Base-by-base conservation (phyloP, 2,113 vertebrate species). In the Pan troglodytes region DNA sequence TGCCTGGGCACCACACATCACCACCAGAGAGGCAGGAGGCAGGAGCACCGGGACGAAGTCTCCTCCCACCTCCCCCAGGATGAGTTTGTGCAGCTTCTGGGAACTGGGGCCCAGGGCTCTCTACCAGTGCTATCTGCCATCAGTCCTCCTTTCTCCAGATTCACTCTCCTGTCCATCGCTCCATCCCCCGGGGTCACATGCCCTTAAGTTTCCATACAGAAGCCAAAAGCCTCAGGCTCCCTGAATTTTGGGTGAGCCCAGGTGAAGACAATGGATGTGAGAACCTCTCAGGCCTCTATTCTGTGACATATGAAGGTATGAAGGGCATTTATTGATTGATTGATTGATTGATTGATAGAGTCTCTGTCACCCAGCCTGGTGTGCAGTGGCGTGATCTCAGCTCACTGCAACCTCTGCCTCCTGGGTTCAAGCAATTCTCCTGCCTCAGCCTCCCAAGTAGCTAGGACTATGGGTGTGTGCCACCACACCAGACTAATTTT, bases 1-100 rank as follows among this genome's bases (percentile, higher is more conserved):
- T 0, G 3, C 55, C 27, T 4, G 35, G 13, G 8, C 14, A 5
- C 16, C 57, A 32, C 14, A 0, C 10, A 1, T 4, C 9, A 0
- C 4, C 13, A 13, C 48, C 14, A 5, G 16, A 45, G 86, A 52
- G 12, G 18, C 4, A 10, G 23, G 27, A 35, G 32, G 27, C 72
- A 40, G 27, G 82, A 45, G 3, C 0, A 0, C 1, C 7, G 13
- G 48, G 5, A 10, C 2, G 9, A 13, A 38, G 3, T n/a, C 55
- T 68, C 64, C 6, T 3, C 17, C 52, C 11, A 22, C 18, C 20
- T 6, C 64, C 40, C 13, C 27, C 6, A 6, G 18, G n/a, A 10
- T 32, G 90, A 61, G 6, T 7, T 1, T 35, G 40, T 23, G 45
- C 14, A 8, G 18, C 40, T 23, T 52, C 57, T 68, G 32, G 6